These are phyloP conservation scores for Perizoma affinitatum DNA, from an alignment of 2,888 invertebrate species.

Conservation along the genomic window DNA sequence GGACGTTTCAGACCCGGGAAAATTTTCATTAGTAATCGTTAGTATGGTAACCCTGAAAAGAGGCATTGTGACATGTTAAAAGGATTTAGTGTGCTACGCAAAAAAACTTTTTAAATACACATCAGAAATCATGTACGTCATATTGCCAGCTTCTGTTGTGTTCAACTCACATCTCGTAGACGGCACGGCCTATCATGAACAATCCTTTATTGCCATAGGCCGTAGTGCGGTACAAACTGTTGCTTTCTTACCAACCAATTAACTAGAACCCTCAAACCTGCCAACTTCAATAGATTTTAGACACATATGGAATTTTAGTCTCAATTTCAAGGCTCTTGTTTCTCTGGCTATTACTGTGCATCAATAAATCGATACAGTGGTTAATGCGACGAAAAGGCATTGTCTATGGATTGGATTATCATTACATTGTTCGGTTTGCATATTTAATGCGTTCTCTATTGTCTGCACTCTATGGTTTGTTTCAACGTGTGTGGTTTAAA, in stretches of 20 bases:
- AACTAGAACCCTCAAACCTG: constrained; percentile 38
- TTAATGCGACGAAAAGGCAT: constrained; percentile 80
- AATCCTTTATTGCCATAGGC: constrained; percentile 61
- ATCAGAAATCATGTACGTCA: too few species aligned
- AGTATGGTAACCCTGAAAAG: neutral
- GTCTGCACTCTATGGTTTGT: constrained; percentile 68
- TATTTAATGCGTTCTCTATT: constrained; percentile 81
- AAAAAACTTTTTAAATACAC: too few species aligned
- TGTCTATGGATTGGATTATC: constrained; percentile 74
- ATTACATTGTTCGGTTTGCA: constrained; percentile 80
- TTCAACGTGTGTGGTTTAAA: constrained; percentile 74
- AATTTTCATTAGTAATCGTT: neutral
- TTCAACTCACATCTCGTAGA: neutral
- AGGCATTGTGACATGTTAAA: neutral
- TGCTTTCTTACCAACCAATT: constrained; percentile 48
- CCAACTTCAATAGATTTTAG: constrained; percentile 32
- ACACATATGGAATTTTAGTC: constrained; percentile 36
- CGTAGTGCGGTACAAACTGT: constrained; percentile 60
- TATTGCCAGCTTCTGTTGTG: neutral
- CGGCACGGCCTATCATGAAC: constrained; percentile 5
- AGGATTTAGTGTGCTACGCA: too few species aligned
- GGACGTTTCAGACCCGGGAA: constrained; percentile 13
- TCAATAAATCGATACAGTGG: constrained; percentile 80
- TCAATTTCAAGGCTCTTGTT: constrained; percentile 51
- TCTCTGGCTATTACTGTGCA: constrained; percentile 51